phyloP scores from a whole-genome alignment of 2,888 invertebrate genomes.

The Cephus nigrinus region DNA sequence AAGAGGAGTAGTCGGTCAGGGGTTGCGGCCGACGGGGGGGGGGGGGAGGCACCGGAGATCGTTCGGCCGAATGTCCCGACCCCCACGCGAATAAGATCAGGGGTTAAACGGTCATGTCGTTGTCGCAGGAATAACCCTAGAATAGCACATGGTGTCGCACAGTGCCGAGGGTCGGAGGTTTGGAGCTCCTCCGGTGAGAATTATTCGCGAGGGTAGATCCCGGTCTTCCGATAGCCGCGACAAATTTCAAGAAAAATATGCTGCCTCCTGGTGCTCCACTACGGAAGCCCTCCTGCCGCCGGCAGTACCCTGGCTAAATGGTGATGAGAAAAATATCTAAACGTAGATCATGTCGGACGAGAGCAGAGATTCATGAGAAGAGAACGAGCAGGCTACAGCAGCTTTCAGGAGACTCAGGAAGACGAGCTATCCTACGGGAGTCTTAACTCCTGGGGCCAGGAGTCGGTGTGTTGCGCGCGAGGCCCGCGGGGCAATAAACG shows the following conservation, averaged over 20 bases:
- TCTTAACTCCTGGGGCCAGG: too few relatives aligned
- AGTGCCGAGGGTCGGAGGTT: constrained; percentile 37
- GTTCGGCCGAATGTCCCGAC: constrained; percentile 14
- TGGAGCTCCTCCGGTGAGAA: constrained; percentile 72
- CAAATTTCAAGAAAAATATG: constrained; percentile 65
- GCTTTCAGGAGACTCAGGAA: too few relatives aligned
- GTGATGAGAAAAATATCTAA: constrained; percentile 64
- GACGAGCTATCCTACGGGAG: too few relatives aligned
- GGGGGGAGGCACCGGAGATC: constrained; percentile 23
- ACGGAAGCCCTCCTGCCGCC: constrained; percentile 3
- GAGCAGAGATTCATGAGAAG: constrained; percentile 18
- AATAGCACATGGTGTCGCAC: constrained; percentile 33
- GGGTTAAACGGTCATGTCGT: constrained; percentile 51
- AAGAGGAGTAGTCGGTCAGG: too few relatives aligned
- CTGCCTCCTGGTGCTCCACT: constrained; percentile 44
- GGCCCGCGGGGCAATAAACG: too few relatives aligned
- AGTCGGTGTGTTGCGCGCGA: too few relatives aligned
- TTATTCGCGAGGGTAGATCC: constrained; percentile 63
- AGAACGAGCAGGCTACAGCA: too few relatives aligned
- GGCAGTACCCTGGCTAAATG: constrained; percentile 22
- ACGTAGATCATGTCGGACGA: constrained; percentile 59
- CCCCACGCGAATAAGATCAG: constrained; percentile 9
- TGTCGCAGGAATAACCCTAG: constrained; percentile 31
- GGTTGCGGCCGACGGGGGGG: constrained; percentile 17
- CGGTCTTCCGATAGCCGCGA: constrained; percentile 57